Percentiles rank a stretch among this genome's conserved stretches.
These are phyloP conservation scores for Notarius quadriscutis DNA, from an alignment of 2,113 vertebrate species.

Conservation along the genomic window DNA sequence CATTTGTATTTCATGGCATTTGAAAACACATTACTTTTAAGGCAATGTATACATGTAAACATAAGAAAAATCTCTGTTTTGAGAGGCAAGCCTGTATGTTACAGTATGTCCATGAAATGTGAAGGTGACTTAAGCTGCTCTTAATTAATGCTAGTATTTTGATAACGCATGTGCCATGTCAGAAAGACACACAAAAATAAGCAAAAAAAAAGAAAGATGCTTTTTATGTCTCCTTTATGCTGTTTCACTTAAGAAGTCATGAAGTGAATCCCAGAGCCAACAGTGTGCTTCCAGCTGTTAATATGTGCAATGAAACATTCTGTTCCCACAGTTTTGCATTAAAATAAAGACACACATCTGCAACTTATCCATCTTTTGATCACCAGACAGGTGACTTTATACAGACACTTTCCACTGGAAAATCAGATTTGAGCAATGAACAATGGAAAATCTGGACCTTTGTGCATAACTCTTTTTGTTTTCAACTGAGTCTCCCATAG, in stretches of 20 bases:
- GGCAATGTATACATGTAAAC: not conserved
- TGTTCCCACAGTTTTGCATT: constrained; percentile 15
- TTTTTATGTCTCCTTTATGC: not conserved
- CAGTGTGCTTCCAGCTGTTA: not conserved
- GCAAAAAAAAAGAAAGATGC: not conserved
- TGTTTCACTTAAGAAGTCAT: not conserved
- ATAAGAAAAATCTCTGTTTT: not conserved
- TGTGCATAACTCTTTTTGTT: constrained; percentile 44
- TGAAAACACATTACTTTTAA: not conserved
- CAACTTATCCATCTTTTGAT: constrained; percentile 27
- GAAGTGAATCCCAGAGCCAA: not conserved
- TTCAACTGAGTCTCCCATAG: constrained; percentile 54
- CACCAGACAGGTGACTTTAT: constrained; percentile 24
- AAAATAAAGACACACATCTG: constrained; percentile 28
- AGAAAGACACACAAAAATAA: not conserved
- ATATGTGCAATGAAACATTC: constrained; percentile 1
- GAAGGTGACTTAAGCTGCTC: not conserved
- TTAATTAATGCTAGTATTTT: not conserved
- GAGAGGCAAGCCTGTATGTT: not conserved
- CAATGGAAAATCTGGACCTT: constrained; percentile 33
- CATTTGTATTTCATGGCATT: not conserved
- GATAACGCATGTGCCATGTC: not conserved
- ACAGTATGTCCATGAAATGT: not conserved
- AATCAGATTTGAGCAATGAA: constrained; percentile 8
- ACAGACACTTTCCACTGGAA: constrained; percentile 10